Conservation (phyloP, 1,140 invertebrate genomes). For the Microplitis mediator region DNA sequence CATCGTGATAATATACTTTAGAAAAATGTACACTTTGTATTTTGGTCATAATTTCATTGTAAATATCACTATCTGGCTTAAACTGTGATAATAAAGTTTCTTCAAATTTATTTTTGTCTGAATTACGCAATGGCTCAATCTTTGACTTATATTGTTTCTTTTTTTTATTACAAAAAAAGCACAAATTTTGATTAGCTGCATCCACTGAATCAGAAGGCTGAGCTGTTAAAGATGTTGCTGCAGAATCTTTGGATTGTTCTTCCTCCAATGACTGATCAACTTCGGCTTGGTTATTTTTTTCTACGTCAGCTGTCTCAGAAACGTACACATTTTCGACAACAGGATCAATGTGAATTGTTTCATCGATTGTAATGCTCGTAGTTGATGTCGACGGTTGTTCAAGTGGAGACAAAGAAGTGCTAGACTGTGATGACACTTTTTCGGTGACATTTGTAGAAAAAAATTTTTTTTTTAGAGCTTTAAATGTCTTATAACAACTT, state of each 20-base stretch:
- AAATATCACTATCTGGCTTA: neutral
- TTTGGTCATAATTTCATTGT: neutral
- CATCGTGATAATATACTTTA: neutral
- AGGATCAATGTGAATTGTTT: too few relatives aligned
- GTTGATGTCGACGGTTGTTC: too few relatives aligned
- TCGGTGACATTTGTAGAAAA: neutral
- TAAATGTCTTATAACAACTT: neutral
- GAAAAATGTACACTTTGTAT: neutral
- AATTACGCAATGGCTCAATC: neutral
- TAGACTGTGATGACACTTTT: neutral
- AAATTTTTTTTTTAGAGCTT: neutral
- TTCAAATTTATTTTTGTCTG: neutral
- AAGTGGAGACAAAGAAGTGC: too few relatives aligned
- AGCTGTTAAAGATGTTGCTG: too few relatives aligned
- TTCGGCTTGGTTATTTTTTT: too few relatives aligned
- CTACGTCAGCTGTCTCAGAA: too few relatives aligned
- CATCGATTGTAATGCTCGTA: too few relatives aligned
- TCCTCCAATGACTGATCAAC: too few relatives aligned
- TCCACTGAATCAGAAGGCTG: too few relatives aligned
- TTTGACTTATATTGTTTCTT: neutral
- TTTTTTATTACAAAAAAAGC: conserved; percentile 7
- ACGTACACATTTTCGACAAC: too few relatives aligned
- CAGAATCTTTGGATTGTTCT: too few relatives aligned
- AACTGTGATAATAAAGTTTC: neutral
- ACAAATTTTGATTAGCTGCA: too few relatives aligned